Evolutionary conservation across 2,797 vertebrate genomes (phyloP), one percentile per base, ranked within the genome.

Genomic region (Acestrorhynchus altus): DNA sequence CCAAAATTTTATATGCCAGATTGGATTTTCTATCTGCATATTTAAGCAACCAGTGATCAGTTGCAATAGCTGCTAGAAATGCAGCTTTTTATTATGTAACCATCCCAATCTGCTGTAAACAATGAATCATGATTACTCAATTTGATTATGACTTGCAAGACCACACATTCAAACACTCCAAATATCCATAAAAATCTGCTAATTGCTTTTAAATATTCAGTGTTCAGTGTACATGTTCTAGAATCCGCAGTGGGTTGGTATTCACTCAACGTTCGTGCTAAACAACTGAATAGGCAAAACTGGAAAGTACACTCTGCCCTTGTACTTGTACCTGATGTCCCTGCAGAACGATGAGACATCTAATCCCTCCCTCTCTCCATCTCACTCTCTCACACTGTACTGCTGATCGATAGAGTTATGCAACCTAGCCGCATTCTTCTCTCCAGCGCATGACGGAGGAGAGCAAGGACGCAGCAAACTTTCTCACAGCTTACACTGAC

Each of bases 381-480:
- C 26, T 18, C 22, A 42, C 42, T 11, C 47, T 15, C 13, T 56
- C 72, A 76, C 31, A 15, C 22, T 73, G 73, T 20, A 24, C 69
- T 22, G 77, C 68, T 40, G 49, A 83, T 85, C 81, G 39, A 76
- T 68, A 54, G 57, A 31, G 79, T 92, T 92, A 91, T 81, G 54
- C 87, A 92, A 94, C 85, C 73, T 82, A 83, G 77, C 86, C 65
- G 80, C 74, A 76, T 74, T 65, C 74, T 47, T 10, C 26, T 77
- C 84, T 87, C 83, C 83, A 86, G 84, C 79, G 39, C 86, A 84
- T 84, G 73, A 79, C 77, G 47, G 65, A 78, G 85, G 8, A 63
- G 76, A 83, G 59, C 69, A 78, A 51, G 74, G 75, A 28, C 68
- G 52, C 56, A 56, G 52, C 68, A 70, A 66, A 67, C 52, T 67